phyloP scores from a whole-genome alignment of 2,888 invertebrate genomes.

The Mesoligia furuncula region DNA sequence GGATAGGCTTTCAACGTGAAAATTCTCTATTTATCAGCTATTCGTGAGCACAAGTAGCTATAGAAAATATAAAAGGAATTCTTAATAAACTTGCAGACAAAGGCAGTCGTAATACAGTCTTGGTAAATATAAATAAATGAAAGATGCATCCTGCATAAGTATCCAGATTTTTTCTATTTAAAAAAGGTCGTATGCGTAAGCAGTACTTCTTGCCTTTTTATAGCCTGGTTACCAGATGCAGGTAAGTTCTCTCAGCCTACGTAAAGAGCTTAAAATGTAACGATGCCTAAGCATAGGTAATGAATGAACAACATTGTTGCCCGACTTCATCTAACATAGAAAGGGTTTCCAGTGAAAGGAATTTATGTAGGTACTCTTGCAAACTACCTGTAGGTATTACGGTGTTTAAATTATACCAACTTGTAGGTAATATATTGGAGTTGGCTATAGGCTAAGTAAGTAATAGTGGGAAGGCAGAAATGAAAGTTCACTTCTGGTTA shows the following conservation, averaged over 20 bases:
- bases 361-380: conserved; percentile 72
- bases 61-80: conserved; percentile 50
- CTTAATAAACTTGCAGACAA: conserved; percentile 33
- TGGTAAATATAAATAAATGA: conserved; percentile 41
- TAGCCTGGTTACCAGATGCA: conserved; percentile 50
- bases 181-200: conserved; percentile 44
- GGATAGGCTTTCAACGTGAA: conserved; percentile 54
- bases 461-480: conserved; percentile 37
- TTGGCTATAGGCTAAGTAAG: conserved; percentile 24
- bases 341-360: conserved; percentile 71
- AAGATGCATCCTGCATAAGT: conserved; percentile 40
- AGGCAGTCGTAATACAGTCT: conserved; percentile 16
- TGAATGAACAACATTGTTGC: conserved; percentile 66
- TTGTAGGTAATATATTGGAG: conserved; percentile 45
- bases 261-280: conserved; percentile 64
- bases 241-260: conserved; percentile 50
- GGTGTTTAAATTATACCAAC: conserved; percentile 60
- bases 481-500: conserved; percentile 24
- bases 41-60: conserved; percentile 27
- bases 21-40: conserved; percentile 38
- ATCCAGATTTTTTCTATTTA: conserved; percentile 41
- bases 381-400: conserved; percentile 55
- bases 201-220: conserved; percentile 46
- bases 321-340: conserved; percentile 63
- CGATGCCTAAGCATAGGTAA: conserved; percentile 64